Base-by-base conservation (phyloP, 2,888 invertebrate genomes). In the Acanthoscelides obtectus region DNA sequence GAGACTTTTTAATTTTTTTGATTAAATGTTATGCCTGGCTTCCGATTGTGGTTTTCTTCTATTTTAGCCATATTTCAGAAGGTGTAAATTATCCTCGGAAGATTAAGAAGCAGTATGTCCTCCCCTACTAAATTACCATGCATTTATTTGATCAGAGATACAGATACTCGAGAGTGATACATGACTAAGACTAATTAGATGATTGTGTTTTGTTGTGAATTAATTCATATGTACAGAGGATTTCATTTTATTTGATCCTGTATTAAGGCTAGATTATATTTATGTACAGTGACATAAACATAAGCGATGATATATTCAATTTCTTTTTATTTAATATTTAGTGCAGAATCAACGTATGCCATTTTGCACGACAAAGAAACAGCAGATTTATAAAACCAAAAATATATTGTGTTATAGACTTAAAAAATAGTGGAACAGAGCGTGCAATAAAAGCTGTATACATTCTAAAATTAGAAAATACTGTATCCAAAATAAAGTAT, bases 401-500 rank as follows among this genome's bases (percentile, higher is more conserved):
- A 45, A 45, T 45, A 45, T 45, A 45, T 45, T 45, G 45, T 45
- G 45, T 45, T 45, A 45, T 12, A 45, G 1, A 45, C 45, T 45
- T 45, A 12, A 45, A 45, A 45, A 45, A 12, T 45, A 45, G 3
- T 12, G 45, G 17, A 45, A 45, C 45, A 6, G 17, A 45, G 45
- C 45, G 45, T 45, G 45, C 3, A n/a, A 45, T 45, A 45, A 45
- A 45, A 12, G 45, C 45, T 45, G 45, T 45, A 45, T 45, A 45
- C 45, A 45, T 12, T 3, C 45, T 45, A 45, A 45, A 17, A 1
- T 12, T 45, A 45, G 17, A 45, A 6, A 45, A 45, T 45, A 45
- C 45, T 45, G 45, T 45, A 71, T 68, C 68, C 2, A 63, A 64
- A 20, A 69, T 20, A 64, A 20, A 66, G 25, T 64, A 19, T 69